Base-by-base conservation (phyloP, 1,140 invertebrate species). In the Cydia pomonella region DNA sequence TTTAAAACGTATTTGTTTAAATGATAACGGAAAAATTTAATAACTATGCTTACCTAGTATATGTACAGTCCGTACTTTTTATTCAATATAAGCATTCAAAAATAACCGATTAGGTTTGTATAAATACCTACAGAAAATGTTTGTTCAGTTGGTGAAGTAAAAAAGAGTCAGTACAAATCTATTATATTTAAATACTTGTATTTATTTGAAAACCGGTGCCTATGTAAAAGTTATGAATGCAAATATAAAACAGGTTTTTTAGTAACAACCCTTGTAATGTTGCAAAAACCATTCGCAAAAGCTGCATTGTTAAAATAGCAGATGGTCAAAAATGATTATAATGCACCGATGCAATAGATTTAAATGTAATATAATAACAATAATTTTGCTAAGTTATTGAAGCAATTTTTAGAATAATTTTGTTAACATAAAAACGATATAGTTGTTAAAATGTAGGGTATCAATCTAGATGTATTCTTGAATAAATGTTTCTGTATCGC, bases 301-400 rank as follows among this genome's bases (percentile, higher is more conserved):
- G 82, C 80, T 84, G 78, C 83, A 86, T 87, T 88, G 85, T 88
- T 18, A 73, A 74, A 80, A 79, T 76, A 74, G 83, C 88, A 90
- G 88, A 90, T 90, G 88, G 84, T 78, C 74, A 78, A 77, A 75
- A 73, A 75, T 77, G 71, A 76, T 82, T 78, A 79, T 76, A 62
- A 69, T 69, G 64, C 33, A 75, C 21, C 44, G 21, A 41, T 27
- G 66, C 72, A 59, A 41, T 74, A 75, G 64, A 53, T 73, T 77
- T 75, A 75, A 38, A 72, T 75, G 74, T 78, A 77, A 76, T 75
- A 66, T 74, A 75, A 62, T 74, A 80, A 75, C 27, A 72, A 76
- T 72, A 77, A 78, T 59, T 21, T 33, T 18, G 74, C 44, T 75
- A 84, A 76, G 77, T 59, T 59, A 7, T 59, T 59, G 3, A 59